These are phyloP conservation scores for Nasua narica DNA, from an alignment of 2,797 vertebrate genomes.

Conservation along the genomic window DNA sequence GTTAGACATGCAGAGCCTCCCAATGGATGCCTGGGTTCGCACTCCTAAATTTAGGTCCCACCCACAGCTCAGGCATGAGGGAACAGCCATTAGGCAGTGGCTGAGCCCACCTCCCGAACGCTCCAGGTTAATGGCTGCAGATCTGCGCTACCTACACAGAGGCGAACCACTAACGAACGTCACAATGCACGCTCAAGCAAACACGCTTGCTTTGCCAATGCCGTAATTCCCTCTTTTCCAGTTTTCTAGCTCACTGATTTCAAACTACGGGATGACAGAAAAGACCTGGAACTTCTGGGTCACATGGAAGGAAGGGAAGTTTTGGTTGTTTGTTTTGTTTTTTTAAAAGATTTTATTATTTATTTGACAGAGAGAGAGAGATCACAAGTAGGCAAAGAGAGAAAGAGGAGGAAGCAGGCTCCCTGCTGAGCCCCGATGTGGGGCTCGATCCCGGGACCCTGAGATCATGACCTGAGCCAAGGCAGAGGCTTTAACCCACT, in stretches of 20 bases:
- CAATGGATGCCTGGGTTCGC: rapidly evolving
- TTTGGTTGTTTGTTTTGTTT: no score
- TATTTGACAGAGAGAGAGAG: no score
- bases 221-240: not conserved
- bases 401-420: no score
- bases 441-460: no score
- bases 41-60: not conserved
- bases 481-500: no score
- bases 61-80: not conserved
- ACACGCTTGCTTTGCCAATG: not conserved
- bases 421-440: no score
- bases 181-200: not conserved
- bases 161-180: not conserved
- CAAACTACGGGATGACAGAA: not conserved
- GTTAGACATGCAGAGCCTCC: not conserved
- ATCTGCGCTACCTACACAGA: rapidly evolving
- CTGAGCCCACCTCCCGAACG: not conserved
- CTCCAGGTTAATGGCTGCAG: not conserved
- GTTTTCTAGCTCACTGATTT: not conserved
- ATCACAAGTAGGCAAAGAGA: no score
- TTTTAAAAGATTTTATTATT: no score
- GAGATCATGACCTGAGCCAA: no score
- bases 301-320: not conserved
- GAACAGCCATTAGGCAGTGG: not conserved
- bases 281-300: not conserved